Evolutionary conservation across 2,113 vertebrate genomes (phyloP), one percentile per base, ranked within the genome.

Genomic region (Neolamprologus caudopunctatus): DNA sequence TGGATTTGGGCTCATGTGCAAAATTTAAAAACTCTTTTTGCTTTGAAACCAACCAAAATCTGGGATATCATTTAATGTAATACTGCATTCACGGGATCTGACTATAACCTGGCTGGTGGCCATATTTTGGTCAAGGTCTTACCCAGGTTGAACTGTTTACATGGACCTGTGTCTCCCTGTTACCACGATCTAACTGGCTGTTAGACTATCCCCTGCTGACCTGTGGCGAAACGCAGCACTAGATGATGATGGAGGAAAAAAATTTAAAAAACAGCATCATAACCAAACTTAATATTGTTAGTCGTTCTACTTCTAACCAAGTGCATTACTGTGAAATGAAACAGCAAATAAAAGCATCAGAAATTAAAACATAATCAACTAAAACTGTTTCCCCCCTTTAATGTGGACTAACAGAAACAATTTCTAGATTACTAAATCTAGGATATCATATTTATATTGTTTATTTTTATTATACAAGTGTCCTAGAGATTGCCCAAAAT

Each of bases 361-460:
- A 17, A 75, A 47, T 19, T 3, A 47, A 75, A 4, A 47, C 68
- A 47, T 47, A 75, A 75, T 26, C 68, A 75, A 19, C 71, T 19
- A 28, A 0, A 4, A 71, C 12, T 0, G 35, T 71, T 71, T 2
- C 0, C 0, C 17, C 21, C 7, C 10, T 28, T 10, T 28, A 17
- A 9, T 4, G 68, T 45, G 68, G 68, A 66, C 13, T 16, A 71
- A 2, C 12, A 71, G 13, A 42, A 42, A 71, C 12, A 24, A 40
- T 71, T 42, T 24, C 37, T 10, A 73, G 0, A 40, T 71, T 21
- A 71, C 12, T 6, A 71, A 71, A 40, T 37, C 33, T 42, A 21
- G 4, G 21, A 45, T 1, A 73, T 45, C 13, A 45, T 45, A 16
- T 45, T 45, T 28, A 75, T 47, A 75, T 47, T 47, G 40, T 47